Base-by-base conservation (phyloP, 2,888 invertebrate species). In the Tortrix viridana region DNA sequence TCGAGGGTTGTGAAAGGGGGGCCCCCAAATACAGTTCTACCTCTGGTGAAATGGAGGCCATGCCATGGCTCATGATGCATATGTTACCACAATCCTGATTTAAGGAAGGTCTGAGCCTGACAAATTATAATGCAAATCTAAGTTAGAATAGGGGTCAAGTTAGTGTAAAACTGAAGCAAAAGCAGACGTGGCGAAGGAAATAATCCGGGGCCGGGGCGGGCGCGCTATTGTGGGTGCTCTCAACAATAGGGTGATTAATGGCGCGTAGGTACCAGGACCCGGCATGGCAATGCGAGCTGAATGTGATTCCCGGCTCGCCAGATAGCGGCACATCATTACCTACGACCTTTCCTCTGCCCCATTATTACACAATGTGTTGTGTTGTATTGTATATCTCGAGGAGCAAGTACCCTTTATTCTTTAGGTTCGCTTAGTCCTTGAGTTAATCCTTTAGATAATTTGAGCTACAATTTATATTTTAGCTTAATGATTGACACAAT, bases 211-310 rank as follows among this genome's bases (percentile, higher is more conserved):
- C 32, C 26, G 37, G 50, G 32, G 37, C 37, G 20, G 38, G 46
- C 44, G 32, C 20, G 46, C 62, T 53, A 53, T 63, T 57, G 57
- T 63, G 53, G 56, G 38, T 47, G 19, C 56, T 53, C 38, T 41
- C 63, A 41, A 63, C 63, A 63, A 63, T 58, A 57, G 41, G 63
- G 47, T 63, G 63, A 63, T 63, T 63, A 63, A 63, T 63, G 63
- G 56, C 16, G 38, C 62, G 56, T 55, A 18, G 32, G 49, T 23
- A 37, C 53, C 46, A 52, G 41, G 47, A 38, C 62, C 56, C 57
- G 26, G 57, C 62, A 26, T 47, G 47, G 52, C 20, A 63, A 53
- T 52, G 47, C 57, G 52, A 41, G 38, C 47, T 58, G 47, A 53
- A 63, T 58, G 52, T 53, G 50, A 52, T 41, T 58, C 41, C 26